Evolutionary conservation across 2,797 vertebrate species (phyloP).

Genomic region (Aplochiton taeniatus): DNA sequence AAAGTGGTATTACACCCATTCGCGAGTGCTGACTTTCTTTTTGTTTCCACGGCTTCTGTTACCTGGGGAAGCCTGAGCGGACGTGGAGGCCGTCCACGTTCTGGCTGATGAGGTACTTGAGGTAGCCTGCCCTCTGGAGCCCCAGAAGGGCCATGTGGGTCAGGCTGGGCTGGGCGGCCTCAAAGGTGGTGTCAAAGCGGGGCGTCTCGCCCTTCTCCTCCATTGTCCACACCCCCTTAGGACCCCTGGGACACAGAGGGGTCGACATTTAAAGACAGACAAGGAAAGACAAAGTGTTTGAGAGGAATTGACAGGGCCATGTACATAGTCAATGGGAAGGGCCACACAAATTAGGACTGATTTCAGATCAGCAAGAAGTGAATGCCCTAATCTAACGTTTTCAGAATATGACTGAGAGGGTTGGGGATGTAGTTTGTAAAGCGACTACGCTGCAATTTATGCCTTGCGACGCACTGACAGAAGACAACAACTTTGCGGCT

Average conservation of each 20-base stretch:
- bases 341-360: no score
- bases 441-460: no score
- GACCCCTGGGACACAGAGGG: conserved; percentile 78
- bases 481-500: no score
- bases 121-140: conserved; percentile 85
- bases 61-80: conserved; percentile 95
- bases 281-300: not conserved
- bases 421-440: no score
- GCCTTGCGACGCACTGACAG: no score
- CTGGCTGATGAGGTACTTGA: conserved; percentile 95
- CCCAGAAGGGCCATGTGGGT: conserved; percentile 93
- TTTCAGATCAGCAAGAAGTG: no score
- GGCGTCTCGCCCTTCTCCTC: conserved; percentile 89
- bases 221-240: conserved; percentile 96
- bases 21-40: no score
- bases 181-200: conserved; percentile 93
- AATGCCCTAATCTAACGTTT: no score
- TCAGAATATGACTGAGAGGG: no score
- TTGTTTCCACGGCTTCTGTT: no score
- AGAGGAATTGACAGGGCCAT: not conserved
- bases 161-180: conserved; percentile 87
- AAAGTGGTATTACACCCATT: no score
- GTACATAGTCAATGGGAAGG: no score
- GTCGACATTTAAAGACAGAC: not conserved
- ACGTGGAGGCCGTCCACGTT: conserved; percentile 95